phyloP scores from a whole-genome alignment of 1,140 invertebrate genomes.

The Heliconius nattereri region DNA sequence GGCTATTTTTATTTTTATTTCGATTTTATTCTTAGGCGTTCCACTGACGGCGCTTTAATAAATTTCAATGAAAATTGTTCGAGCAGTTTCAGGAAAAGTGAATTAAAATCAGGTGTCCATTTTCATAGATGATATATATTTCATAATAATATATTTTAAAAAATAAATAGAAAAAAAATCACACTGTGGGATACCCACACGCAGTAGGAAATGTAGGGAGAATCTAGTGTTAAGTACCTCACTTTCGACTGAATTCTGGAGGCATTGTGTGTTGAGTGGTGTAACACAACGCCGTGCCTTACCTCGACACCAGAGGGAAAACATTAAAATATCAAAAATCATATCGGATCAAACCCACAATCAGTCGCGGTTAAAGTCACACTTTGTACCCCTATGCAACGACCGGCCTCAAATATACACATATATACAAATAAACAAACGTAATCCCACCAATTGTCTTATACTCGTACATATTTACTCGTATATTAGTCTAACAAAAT shows the following conservation, averaged over 20 bases:
- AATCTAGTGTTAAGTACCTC: too few species aligned
- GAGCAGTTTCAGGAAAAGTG: neutral
- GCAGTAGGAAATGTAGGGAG: too few species aligned
- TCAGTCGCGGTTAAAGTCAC: too few species aligned
- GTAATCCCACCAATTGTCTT: neutral
- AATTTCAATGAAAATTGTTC: neutral
- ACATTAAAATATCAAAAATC: too few species aligned
- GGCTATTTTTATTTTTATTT: conserved; percentile 35
- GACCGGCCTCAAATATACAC: neutral
- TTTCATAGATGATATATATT: neutral
- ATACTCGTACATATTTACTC: conserved; percentile 9
- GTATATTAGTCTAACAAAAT: conserved; percentile 47
- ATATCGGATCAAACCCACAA: too few species aligned
- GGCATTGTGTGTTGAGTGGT: too few species aligned
- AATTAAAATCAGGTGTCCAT: neutral
- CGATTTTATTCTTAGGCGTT: conserved; percentile 31
- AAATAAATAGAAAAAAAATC: neutral
- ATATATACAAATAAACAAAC: conserved; percentile 1
- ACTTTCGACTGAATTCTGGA: too few species aligned
- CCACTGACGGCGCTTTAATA: conserved; percentile 27
- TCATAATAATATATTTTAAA: neutral
- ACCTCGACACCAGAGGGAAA: too few species aligned
- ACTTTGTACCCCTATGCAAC: too few species aligned
- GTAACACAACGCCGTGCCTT: too few species aligned
- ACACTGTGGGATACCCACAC: too few species aligned